Evolutionary conservation across 1,140 invertebrate species (phyloP).

Genomic region (Bombus cullumanus): DNA sequence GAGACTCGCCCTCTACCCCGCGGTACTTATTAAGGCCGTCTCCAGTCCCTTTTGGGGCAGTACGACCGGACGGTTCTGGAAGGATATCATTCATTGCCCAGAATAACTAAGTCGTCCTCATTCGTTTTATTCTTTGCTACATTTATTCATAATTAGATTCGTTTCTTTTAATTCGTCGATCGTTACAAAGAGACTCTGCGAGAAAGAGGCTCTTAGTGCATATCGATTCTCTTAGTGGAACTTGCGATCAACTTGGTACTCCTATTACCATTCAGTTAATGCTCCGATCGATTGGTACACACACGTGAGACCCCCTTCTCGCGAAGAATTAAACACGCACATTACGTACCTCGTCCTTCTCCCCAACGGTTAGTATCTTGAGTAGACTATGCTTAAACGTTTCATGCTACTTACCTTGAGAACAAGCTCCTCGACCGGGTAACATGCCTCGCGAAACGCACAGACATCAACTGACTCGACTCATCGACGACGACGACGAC

Average conservation of each 20-base stretch:
- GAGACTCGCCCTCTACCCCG: slow-evolving; percentile 72
- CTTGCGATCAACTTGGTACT: background rate
- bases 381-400: slow-evolving; percentile 20
- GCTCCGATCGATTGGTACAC: background rate
- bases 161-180: background rate
- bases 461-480: slow-evolving; percentile 27
- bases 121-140: slow-evolving; percentile 24
- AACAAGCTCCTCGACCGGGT: background rate
- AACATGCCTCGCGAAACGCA: background rate
- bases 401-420: slow-evolving; percentile 62
- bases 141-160: slow-evolving; percentile 8
- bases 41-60: slow-evolving; percentile 84
- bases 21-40: slow-evolving; percentile 76
- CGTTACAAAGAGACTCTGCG: background rate
- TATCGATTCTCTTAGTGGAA: background rate
- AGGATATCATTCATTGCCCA: slow-evolving; percentile 69
- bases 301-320: background rate
- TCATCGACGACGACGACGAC: slow-evolving; percentile 54
- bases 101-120: slow-evolving; percentile 44
- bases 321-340: background rate
- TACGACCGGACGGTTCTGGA: slow-evolving; percentile 86
- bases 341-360: slow-evolving; percentile 56
- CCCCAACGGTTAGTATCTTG: slow-evolving; percentile 25
- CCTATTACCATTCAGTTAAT: no score
- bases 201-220: background rate